A percentile compares a stretch with the other conserved stretches of the same genome.
These are phyloP conservation scores for Emydura subglobosa DNA, from an alignment of 2,113 vertebrate genomes.

Conservation along the genomic window DNA sequence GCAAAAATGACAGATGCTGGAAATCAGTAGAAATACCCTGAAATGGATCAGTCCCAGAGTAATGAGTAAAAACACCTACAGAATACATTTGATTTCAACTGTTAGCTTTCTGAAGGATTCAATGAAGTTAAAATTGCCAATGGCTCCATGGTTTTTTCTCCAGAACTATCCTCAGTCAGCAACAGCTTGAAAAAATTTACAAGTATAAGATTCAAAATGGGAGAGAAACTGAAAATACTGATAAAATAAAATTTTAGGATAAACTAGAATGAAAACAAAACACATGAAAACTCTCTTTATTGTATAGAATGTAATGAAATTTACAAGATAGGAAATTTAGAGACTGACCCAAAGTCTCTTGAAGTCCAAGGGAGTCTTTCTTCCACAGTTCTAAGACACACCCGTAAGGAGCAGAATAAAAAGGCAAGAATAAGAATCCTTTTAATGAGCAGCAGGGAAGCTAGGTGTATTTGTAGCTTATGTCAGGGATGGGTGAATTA, in stretches of 20 bases:
- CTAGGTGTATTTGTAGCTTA: neutral
- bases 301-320: neutral
- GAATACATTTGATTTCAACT: neutral
- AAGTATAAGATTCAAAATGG: neutral
- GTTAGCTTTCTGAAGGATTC: neutral
- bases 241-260: neutral
- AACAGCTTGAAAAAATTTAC: neutral
- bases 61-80: neutral
- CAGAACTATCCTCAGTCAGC: neutral
- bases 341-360: no score
- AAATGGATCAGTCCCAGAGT: neutral
- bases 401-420: neutral
- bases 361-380: neutral
- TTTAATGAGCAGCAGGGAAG: slow-evolving; percentile 2
- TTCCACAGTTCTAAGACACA: neutral
- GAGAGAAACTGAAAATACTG: neutral
- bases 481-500: neutral
- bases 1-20: neutral
- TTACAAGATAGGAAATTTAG: neutral
- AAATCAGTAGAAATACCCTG: neutral
- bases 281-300: neutral
- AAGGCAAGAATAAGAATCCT: neutral
- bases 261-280: neutral
- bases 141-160: neutral
- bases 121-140: neutral